These are phyloP conservation scores for Nesidiocoris tenuis DNA, from an alignment of 2,888 invertebrate genomes.

Conservation along the genomic window DNA sequence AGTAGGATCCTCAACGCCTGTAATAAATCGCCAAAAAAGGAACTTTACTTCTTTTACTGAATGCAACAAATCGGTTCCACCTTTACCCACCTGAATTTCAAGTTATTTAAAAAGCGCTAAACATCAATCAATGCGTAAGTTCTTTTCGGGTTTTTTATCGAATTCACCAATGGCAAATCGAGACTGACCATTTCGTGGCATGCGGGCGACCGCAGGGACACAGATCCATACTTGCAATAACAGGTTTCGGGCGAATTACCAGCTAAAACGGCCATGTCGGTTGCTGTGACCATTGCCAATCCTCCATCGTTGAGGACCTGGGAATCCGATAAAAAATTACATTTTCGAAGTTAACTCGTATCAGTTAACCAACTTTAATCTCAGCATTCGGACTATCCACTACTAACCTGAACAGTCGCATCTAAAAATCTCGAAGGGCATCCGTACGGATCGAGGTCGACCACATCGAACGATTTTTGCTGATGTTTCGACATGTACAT, in stretches of 20 bases:
- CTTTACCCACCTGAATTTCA: too few species aligned
- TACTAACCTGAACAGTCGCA: slow-evolving; percentile 70
- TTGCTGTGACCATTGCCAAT: slow-evolving; percentile 89
- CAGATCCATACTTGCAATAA: slow-evolving; percentile 86
- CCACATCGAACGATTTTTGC: slow-evolving; percentile 74
- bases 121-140: too few species aligned
- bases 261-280: slow-evolving; percentile 94
- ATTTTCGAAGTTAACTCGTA: too few species aligned
- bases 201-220: slow-evolving; percentile 78
- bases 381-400: too few species aligned
- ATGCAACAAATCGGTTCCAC: too few species aligned
- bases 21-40: too few species aligned
- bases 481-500: slow-evolving; percentile 31
- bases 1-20: slow-evolving; percentile 90
- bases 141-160: too few species aligned
- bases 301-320: slow-evolving; percentile 74
- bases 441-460: slow-evolving; percentile 98
- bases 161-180: too few species aligned
- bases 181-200: slow-evolving; percentile 95
- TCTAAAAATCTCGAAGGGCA: slow-evolving; percentile 91
- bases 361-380: too few species aligned
- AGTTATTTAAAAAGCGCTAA: too few species aligned
- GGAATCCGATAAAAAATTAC: background rate
- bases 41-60: too few species aligned
- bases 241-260: slow-evolving; percentile 96